Evolutionary conservation across 2,113 vertebrate species (phyloP).

Genomic region (Rhodinocichla rosea): DNA sequence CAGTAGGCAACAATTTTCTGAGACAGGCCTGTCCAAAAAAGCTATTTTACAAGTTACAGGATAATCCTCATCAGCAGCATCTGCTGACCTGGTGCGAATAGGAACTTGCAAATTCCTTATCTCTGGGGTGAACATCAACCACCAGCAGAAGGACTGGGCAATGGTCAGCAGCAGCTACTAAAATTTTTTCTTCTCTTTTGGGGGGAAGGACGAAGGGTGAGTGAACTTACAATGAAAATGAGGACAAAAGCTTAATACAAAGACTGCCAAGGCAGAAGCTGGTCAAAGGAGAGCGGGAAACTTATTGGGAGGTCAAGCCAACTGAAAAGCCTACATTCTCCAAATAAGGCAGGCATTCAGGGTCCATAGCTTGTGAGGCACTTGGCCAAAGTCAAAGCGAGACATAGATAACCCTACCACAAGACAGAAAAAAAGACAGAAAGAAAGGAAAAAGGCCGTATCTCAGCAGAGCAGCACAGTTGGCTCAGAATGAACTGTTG

Average conservation of each 20-base stretch:
- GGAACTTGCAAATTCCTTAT: not conserved
- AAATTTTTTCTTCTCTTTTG: not conserved
- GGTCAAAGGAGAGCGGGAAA: not conserved
- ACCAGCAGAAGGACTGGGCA: not conserved
- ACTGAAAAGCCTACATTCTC: not conserved
- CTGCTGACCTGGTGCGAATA: not conserved
- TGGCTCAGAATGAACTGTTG: not conserved
- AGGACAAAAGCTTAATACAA: not conserved
- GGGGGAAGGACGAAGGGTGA: not conserved
- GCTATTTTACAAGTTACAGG: not conserved
- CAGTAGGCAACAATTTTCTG: not conserved
- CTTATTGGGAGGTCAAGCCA: not conserved
- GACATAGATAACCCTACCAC: not conserved
- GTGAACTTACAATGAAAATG: not conserved
- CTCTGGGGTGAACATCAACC: not conserved
- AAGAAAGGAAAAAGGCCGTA: not conserved
- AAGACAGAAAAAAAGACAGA: not conserved
- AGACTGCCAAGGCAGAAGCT: not conserved
- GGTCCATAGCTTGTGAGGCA: not conserved
- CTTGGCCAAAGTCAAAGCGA: conserved; percentile 38
- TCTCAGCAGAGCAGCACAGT: not conserved
- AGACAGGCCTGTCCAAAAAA: not conserved
- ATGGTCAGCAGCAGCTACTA: not conserved
- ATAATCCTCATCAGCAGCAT: not conserved
- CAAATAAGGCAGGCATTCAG: conserved; percentile 18